Percentiles rank a stretch among this genome's conserved stretches.
These are phyloP conservation scores for Octonoba sinensis DNA, from an alignment of 2,888 invertebrate genomes.

Conservation along the genomic window DNA sequence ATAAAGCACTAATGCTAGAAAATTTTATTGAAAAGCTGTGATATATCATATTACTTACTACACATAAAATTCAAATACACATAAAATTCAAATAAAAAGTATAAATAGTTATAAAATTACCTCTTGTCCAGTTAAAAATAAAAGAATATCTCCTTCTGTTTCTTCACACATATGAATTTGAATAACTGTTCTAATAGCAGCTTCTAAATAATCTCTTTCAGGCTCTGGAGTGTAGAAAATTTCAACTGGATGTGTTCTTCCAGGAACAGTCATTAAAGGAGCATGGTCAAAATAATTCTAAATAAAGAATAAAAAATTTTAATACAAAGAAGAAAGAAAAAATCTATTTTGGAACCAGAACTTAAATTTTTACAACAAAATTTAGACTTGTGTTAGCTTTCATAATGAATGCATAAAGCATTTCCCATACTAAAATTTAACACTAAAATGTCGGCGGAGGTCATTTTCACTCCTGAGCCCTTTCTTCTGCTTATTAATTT, in stretches of 20 bases:
- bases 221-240: constrained; percentile 99
- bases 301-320: constrained; percentile 65
- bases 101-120: constrained; percentile 69
- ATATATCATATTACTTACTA: too few relatives aligned
- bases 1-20: too few relatives aligned
- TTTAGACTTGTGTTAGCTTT: too few relatives aligned
- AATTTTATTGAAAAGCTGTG: too few relatives aligned
- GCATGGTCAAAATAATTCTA: constrained; percentile 95
- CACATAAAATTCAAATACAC: too few relatives aligned
- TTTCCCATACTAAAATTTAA: too few relatives aligned
- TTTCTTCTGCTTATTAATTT: too few relatives aligned
- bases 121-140: constrained; percentile 87
- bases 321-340: too few relatives aligned
- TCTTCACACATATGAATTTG: constrained; percentile 98
- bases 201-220: constrained; percentile 97
- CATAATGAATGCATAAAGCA: too few relatives aligned
- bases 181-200: constrained; percentile 96
- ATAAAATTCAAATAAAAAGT: not conserved
- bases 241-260: constrained; percentile 93
- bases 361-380: not conserved
- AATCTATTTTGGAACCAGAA: too few relatives aligned
- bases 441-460: too few relatives aligned
- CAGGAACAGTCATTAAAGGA: constrained; percentile 98
- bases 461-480: too few relatives aligned
- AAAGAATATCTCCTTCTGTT: constrained; percentile 88